Conservation (phyloP, 2,113 vertebrate genomes). For the Nettapus auritus region DNA sequence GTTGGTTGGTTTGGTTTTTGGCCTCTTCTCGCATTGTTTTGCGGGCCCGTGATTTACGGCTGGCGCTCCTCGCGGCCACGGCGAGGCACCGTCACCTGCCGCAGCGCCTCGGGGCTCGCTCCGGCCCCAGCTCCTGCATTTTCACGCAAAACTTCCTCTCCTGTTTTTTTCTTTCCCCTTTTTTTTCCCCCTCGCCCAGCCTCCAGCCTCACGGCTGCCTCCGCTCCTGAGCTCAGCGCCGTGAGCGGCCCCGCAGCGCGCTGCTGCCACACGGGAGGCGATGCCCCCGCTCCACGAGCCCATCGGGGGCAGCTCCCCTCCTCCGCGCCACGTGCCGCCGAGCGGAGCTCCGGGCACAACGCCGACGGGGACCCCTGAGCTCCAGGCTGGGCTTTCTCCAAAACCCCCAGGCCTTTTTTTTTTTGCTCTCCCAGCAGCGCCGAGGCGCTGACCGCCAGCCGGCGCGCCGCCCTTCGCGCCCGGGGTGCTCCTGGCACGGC, state of each 20-base stretch:
- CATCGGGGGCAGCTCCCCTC: too few species aligned
- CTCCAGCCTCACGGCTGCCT: accelerated
- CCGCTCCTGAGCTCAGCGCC: accelerated
- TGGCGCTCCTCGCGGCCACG: not conserved
- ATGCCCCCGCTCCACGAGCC: not conserved
- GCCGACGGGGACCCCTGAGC: too few species aligned
- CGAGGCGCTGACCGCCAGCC: not conserved
- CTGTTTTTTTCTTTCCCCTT: too few species aligned
- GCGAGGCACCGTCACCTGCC: not conserved
- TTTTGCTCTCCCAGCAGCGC: not conserved
- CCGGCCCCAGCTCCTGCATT: not conserved
- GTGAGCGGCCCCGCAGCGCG: not conserved
- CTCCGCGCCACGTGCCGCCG: too few species aligned
- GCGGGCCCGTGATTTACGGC: not conserved
- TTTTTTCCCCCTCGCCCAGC: not conserved
- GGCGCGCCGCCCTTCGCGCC: not conserved
- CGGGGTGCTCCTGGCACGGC: slow-evolving; percentile 2
- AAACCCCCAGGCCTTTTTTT: not conserved
- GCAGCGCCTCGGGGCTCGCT: not conserved
- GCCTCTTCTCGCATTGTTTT: not conserved
- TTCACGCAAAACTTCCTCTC: not conserved
- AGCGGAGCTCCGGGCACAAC: too few species aligned
- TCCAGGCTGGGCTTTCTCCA: slow-evolving; percentile 9
- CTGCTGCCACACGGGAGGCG: not conserved
- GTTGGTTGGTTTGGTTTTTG: not conserved